phyloP scores from a whole-genome alignment of 2,888 invertebrate species.

The Brachylomia viminalis region DNA sequence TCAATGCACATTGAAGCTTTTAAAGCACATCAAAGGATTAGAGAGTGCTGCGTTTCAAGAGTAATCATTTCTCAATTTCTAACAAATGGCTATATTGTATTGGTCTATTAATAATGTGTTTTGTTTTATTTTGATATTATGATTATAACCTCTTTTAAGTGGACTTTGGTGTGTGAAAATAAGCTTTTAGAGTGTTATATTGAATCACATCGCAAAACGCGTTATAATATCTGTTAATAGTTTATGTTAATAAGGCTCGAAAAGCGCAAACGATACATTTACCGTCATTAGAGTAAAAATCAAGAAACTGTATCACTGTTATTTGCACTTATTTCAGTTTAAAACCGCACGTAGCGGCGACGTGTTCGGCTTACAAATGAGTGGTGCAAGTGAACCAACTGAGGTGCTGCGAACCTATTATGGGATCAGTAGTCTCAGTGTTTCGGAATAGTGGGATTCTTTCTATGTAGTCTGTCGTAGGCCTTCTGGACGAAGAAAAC shows the following conservation, averaged over 20 bases:
- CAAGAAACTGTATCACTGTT: constrained; percentile 12
- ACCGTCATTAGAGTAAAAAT: background rate
- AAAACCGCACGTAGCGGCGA: constrained; percentile 15
- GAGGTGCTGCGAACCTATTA: background rate
- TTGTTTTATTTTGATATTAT: background rate
- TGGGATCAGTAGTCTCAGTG: background rate
- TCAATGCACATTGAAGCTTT: constrained; percentile 66
- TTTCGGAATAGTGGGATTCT: background rate
- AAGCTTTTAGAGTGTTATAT: background rate
- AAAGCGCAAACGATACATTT: background rate
- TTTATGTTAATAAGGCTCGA: background rate
- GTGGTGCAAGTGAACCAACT: background rate
- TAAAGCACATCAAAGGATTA: constrained; percentile 68
- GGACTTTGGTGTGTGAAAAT: background rate
- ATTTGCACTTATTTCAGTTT: constrained; percentile 9
- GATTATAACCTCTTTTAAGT: background rate
- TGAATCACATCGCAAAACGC: background rate
- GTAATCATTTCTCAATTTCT: constrained; percentile 53
- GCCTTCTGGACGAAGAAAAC: background rate
- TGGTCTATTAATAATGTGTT: background rate
- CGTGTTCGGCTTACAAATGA: constrained; percentile 10
- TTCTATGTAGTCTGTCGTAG: background rate
- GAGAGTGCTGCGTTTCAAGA: constrained; percentile 31
- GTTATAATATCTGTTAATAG: background rate
- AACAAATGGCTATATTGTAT: constrained; percentile 32